Conservation (phyloP, 2,888 invertebrate genomes). For the Chydorus sphaericus region DNA sequence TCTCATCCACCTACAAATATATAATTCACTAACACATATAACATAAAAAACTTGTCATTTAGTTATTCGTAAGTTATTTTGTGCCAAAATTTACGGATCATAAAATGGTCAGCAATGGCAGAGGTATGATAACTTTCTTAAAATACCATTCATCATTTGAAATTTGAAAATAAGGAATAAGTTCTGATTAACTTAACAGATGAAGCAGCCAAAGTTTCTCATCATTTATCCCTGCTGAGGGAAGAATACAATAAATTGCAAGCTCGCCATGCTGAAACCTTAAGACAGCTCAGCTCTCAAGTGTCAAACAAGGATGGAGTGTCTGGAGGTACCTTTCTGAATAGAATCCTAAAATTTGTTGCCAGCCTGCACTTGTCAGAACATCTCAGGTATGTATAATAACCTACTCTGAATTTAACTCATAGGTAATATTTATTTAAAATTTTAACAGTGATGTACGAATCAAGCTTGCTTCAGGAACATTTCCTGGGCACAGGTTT, state of each 20-base stretch:
- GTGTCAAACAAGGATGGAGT: no score
- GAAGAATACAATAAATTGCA: conserved; percentile 86
- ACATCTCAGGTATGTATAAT: conserved; percentile 34
- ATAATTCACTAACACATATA: no score
- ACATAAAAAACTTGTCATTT: no score
- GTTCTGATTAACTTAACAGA: conserved; percentile 12
- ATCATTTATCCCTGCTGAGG: conserved; percentile 67
- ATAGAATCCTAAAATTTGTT: conserved; percentile 61
- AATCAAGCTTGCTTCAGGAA: conserved; percentile 53
- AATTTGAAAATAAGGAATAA: no score
- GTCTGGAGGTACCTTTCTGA: no score
- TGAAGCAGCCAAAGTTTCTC: conserved; percentile 45
- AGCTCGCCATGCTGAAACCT: conserved; percentile 59
- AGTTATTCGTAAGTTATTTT: no score
- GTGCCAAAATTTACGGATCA: no score
- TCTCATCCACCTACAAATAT: no score
- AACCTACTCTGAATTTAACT: conserved; percentile 8
- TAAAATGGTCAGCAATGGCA: no score
- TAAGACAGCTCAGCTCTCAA: conserved; percentile 68
- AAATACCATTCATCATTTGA: no score
- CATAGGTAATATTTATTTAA: no score
- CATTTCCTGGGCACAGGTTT: conserved; percentile 73
- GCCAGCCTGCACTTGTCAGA: conserved; percentile 53
- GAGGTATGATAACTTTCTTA: no score
- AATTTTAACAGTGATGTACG: conserved; percentile 73